These are phyloP conservation scores for Margaritifera margaritifera DNA, from an alignment of 2,888 invertebrate species.

Conservation along the genomic window DNA sequence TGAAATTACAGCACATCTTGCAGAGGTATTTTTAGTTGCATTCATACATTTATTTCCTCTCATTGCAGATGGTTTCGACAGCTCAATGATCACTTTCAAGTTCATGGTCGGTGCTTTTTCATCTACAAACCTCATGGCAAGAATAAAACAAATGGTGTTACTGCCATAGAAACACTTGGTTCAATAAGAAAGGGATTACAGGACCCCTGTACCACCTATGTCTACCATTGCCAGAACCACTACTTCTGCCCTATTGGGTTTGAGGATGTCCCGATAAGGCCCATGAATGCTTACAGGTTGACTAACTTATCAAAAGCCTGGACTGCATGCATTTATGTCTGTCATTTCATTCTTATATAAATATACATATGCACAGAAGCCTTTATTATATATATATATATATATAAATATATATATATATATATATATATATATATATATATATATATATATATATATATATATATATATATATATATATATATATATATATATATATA, in stretches of 20 bases:
- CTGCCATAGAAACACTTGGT: conserved; percentile 54
- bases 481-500: not conserved
- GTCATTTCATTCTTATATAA: no score
- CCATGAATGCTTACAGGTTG: conserved; percentile 65
- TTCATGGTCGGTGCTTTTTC: conserved; percentile 60
- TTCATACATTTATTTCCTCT: not conserved
- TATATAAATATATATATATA: not conserved
- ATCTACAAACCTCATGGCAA: conserved; percentile 68
- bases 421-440: no score
- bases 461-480: no score
- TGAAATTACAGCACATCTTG: no score
- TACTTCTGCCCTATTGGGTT: conserved; percentile 70
- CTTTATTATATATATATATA: not conserved
- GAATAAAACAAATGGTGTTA: conserved; percentile 59
- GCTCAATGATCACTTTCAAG: conserved; percentile 63
- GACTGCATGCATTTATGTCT: no score
- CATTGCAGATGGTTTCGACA: conserved; percentile 64
- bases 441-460: no score
- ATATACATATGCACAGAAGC: not conserved
- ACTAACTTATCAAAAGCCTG: not conserved
- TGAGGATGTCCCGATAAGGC: conserved; percentile 61
- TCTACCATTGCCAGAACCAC: conserved; percentile 71
- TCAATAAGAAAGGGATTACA: conserved; percentile 59
- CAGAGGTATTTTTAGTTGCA: not conserved
- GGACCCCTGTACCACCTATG: conserved; percentile 56